Conservation (phyloP, 2,888 invertebrate species). For the Ceratothoa steindachneri region DNA sequence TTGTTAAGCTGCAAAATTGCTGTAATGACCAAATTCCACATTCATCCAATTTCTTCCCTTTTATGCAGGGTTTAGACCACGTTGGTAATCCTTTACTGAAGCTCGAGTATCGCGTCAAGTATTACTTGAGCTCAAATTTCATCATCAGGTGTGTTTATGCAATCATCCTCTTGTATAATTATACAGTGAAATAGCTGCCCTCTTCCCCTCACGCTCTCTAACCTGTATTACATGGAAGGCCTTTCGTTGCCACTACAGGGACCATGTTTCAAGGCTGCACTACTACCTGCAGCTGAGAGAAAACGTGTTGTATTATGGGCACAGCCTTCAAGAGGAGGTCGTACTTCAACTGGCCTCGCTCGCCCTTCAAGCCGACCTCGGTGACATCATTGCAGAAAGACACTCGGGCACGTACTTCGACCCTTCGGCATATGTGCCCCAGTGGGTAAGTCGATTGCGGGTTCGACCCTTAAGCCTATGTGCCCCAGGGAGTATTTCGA, state of each 20-base stretch:
- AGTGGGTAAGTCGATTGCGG: constrained; percentile 49
- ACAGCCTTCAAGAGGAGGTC: constrained; percentile 58
- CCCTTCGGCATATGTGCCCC: constrained; percentile 77
- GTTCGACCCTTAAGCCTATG: not conserved
- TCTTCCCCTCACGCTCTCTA: not conserved
- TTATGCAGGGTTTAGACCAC: constrained; percentile 34
- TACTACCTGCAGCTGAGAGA: constrained; percentile 92
- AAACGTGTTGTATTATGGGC: constrained; percentile 63
- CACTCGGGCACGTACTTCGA: constrained; percentile 64
- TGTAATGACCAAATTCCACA: no score
- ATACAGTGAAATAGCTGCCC: not conserved
- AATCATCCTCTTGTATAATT: not conserved
- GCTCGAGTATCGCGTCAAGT: constrained; percentile 33
- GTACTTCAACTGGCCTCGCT: constrained; percentile 77
- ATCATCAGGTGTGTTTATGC: constrained; percentile 26
- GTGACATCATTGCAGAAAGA: constrained; percentile 61
- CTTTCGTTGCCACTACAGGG: constrained; percentile 56
- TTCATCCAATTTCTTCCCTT: no score
- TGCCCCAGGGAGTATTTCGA: not conserved
- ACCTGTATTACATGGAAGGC: not conserved
- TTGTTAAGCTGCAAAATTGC: no score
- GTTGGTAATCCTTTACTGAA: constrained; percentile 29
- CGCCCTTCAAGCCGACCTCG: constrained; percentile 88
- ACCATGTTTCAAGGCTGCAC: constrained; percentile 85
- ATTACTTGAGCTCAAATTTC: constrained; percentile 37